Evolutionary conservation across 2,888 invertebrate species (phyloP).

Genomic region (Hemaris fuciformis): DNA sequence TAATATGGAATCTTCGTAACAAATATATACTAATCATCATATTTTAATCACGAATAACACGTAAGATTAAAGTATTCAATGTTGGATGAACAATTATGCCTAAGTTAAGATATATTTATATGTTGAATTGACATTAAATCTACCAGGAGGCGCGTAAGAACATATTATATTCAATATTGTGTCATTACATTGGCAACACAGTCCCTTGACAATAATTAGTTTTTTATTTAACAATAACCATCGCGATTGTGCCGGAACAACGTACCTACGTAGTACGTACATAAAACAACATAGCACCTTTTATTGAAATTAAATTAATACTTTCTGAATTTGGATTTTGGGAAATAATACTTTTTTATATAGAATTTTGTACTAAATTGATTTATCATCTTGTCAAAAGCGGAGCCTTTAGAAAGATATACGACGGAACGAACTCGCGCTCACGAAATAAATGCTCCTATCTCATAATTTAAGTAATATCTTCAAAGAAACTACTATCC

Average conservation of each 20-base stretch:
- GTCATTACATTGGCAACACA: conserved; percentile 31
- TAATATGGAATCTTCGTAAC: background rate
- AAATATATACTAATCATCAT: background rate
- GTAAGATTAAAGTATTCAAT: conserved; percentile 34
- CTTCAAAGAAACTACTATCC: conserved; percentile 78
- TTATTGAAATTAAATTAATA: conserved; percentile 68
- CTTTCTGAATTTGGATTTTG: conserved; percentile 74
- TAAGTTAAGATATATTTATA: conserved; percentile 41
- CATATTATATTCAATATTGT: conserved; percentile 57
- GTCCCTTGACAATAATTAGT: conserved; percentile 1
- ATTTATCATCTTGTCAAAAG: conserved; percentile 58
- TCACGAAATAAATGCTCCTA: conserved; percentile 76
- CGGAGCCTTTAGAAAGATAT: conserved; percentile 50
- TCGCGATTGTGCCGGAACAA: conserved; percentile 49
- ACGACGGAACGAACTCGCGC: conserved; percentile 49
- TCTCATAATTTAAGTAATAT: conserved; percentile 80
- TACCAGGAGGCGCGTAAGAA: conserved; percentile 67
- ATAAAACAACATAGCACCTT: conserved; percentile 59
- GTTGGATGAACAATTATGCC: conserved; percentile 29
- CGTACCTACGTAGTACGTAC: conserved; percentile 34
- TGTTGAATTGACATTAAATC: conserved; percentile 45
- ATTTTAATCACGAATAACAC: conserved; percentile 7
- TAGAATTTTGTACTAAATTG: conserved; percentile 75
- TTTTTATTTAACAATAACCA: conserved; percentile 17
- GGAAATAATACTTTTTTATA: conserved; percentile 76